Evolutionary conservation across 2,888 invertebrate genomes (phyloP).

Genomic region (Argynnis bischoffii): DNA sequence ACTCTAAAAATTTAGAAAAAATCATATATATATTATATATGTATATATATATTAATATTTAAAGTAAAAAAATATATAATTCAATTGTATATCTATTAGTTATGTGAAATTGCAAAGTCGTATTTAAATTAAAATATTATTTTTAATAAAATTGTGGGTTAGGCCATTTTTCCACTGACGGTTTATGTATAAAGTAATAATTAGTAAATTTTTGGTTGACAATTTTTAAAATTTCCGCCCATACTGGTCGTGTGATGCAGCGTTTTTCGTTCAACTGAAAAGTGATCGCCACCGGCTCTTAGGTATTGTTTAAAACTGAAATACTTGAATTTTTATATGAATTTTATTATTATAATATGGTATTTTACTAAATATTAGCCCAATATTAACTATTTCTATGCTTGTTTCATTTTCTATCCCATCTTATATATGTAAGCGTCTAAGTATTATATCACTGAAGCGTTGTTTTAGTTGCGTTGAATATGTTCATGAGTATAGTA

Average conservation of each 20-base stretch:
- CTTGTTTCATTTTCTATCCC: constrained; percentile 65
- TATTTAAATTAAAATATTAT: too few relatives aligned
- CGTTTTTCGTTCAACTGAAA: constrained; percentile 14
- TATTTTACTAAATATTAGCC: constrained; percentile 82
- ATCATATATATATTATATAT: too few relatives aligned
- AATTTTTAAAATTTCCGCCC: not conserved
- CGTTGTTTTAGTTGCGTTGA: not conserved
- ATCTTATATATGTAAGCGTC: constrained; percentile 31
- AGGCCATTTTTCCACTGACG: too few relatives aligned
- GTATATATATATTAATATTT: too few relatives aligned
- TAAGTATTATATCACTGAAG: constrained; percentile 5
- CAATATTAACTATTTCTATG: constrained; percentile 77
- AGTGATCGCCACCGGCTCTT: constrained; percentile 47
- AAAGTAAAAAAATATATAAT: too few relatives aligned
- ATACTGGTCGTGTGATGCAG: not conserved
- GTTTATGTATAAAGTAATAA: too few relatives aligned
- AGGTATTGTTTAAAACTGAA: constrained; percentile 77
- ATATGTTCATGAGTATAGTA: too few relatives aligned
- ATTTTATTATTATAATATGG: constrained; percentile 81
- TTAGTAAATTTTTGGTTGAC: too few relatives aligned
- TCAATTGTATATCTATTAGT: too few relatives aligned
- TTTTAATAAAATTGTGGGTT: too few relatives aligned
- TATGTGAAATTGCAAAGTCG: too few relatives aligned
- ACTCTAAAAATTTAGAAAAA: too few relatives aligned
- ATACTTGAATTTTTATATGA: constrained; percentile 81